Evolutionary conservation across 2,888 invertebrate species (phyloP), one percentile per base, ranked within the genome.

Genomic region (Drosophila nr. fundita): DNA sequence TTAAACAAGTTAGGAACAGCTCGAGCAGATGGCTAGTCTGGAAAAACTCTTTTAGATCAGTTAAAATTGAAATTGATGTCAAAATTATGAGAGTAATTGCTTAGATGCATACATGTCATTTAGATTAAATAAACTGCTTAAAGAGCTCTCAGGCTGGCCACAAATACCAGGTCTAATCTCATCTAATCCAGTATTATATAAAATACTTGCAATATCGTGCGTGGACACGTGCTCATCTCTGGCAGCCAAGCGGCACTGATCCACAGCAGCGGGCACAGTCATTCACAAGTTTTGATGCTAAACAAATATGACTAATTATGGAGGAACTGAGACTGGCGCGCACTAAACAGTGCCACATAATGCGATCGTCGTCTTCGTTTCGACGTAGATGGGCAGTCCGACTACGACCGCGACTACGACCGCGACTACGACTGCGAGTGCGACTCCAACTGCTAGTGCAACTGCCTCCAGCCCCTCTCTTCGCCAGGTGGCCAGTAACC

Each of bases 261-360:
- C 67, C 67, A 48, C 64, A 52, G 63, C 68, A 50, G 71, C 65
- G 54, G 80, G 54, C 74, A 71, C 53, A 86, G 82, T 87, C 89
- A 89, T 89, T 87, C 87, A 89, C 89, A 89, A 85, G 72, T 82
- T 80, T 85, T 87, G 87, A 86, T 86, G 87, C 89, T 87, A 89
- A 87, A 83, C 87, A 87, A 83, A 89, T 87, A 87, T 87, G 87
- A 89, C 87, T 87, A 87, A 87, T 87, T 87, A 87, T 87, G 87
- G 87, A 85, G 89, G 87, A 89, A 87, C 87, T 89, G 85, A 78
- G 83, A 68, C 76, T 79, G 60, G 48, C 63, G 68, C 50, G 57
- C 84, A 84, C 82, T 86, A 87, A 87, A 87, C 89, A 87, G 89
- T 67, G 85, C 87, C 87, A 82, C 87, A 89, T 89, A 87, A 89